Evolutionary conservation across 2,113 vertebrate species (phyloP), one percentile per base, ranked within the genome.

Genomic region (Argyrosomus japonicus): DNA sequence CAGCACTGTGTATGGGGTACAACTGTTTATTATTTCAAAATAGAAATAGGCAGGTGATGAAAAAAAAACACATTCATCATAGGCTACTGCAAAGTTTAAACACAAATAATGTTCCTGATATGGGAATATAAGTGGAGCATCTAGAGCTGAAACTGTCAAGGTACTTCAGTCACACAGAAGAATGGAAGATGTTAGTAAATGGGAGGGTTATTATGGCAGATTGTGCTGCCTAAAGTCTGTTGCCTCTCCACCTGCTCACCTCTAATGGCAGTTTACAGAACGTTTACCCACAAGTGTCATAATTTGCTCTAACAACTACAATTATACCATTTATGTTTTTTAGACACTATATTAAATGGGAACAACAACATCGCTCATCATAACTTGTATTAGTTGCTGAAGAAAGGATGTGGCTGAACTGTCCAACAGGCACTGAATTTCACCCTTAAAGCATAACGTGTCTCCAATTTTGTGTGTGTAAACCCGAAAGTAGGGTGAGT

Each of bases 231-330:
- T 77, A 82, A 79, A 74, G 74, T 82, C 64, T 81, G 82, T 78
- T 77, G 89, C 86, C 81, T 84, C 86, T 93, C 89, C 84, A 91
- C 79, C 88, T 93, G 90, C 90, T 93, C 82, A 86, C 81, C 82
- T 80, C 82, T 88, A 93, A 95, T 94, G 86, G 90, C 88, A 89
- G 90, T 93, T 94, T 93, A 92, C 85, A 80, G 81, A 93, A 88
- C 91, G 72, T 92, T 92, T 92, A 89, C 84, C 89, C 89, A 91
- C 87, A 93, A 91, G 91, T 89, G 90, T 93, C 92, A 94, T 94
- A 87, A 91, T 92, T 92, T 93, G 15, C 90, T 90, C 92, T 93
- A 95, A 94, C 93, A 85, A 86, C 91, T 68, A 79, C 90, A 92
- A 95, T 95, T 93, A 95, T 87, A 85, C 70, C 88, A 82, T 92